Percentiles rank a stretch among this genome's conserved stretches.
Evolutionary conservation across 2,888 invertebrate genomes (phyloP).

Genomic region (Carabus problematicus): DNA sequence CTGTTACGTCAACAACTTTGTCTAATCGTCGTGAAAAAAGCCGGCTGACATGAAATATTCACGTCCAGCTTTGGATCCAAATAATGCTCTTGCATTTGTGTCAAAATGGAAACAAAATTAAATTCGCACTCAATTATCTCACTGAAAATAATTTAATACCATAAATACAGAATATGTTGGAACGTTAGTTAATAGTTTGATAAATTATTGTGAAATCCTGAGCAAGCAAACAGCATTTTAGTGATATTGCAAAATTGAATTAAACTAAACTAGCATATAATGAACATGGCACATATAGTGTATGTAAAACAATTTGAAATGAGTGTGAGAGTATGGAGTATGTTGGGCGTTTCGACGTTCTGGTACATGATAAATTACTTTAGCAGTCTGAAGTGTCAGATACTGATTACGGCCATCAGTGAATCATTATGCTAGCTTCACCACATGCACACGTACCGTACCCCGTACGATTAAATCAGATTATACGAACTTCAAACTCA

Average conservation of each 20-base stretch:
- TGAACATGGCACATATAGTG: no score
- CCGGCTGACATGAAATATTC: slow-evolving; percentile 4
- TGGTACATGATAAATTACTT: slow-evolving; percentile 15
- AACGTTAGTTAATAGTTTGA: no score
- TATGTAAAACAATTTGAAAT: no score
- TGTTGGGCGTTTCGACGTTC: no score
- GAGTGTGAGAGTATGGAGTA: no score
- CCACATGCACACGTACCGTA: background rate
- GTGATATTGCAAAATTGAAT: background rate
- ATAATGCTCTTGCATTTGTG: background rate
- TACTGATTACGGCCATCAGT: slow-evolving; percentile 22
- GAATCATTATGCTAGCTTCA: slow-evolving; percentile 5
- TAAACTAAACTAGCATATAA: background rate
- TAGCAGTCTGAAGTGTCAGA: slow-evolving; percentile 25
- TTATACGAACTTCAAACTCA: no score
- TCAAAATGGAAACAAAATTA: no score
- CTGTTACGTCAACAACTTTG: slow-evolving; percentile 19
- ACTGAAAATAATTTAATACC: no score
- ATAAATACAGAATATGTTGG: no score
- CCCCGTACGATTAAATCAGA: no score
- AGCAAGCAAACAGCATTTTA: background rate
- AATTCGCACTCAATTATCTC: no score
- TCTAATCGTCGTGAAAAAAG: background rate
- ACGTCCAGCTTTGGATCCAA: background rate
- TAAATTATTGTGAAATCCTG: no score